Base-by-base conservation (phyloP, 1,140 invertebrate genomes). In the Habropoda laboriosa region DNA sequence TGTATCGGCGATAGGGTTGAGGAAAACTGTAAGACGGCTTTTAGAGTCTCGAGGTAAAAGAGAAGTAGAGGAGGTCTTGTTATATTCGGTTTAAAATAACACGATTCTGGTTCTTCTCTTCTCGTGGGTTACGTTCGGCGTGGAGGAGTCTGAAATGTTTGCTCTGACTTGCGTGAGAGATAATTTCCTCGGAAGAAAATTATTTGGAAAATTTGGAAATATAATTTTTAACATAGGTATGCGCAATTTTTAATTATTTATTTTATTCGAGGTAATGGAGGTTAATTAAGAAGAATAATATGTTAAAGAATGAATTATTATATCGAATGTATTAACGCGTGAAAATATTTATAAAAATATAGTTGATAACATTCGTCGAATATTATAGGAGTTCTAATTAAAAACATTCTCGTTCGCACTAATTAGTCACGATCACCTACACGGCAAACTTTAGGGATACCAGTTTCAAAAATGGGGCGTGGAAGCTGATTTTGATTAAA, bases 401-500 rank as follows among this genome's bases (percentile, higher is more conserved):
- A 13, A 68, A n/a, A 24, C 16, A n/a, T 0, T n/a, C 38, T 24
- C 7, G 32, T 21, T 27, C 3, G 12, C 5, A 8, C 12, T 47
- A 53, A 53, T 38, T 38, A 61, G 60, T 40, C n/a, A 16, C 60
- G 58, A 8, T 30, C 55, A 45, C 10, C 42, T 0, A 13, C 18
- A 32, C 13, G n/a, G n/a, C 13, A n/a, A 10, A 40, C 51, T 53
- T 18, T 8, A 35, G 5, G 18, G 24, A 13, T 71, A 57, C 30
- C 49, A 70, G 51, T 42, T 71, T 57, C 49, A 12, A 58, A 42
- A 57, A 13, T 27, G 8, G 13, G 51, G 16, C 40, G 24, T n/a
- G 68, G 32, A 57, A 42, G 49, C 35, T 8, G 27, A 2, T 42
- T 72, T 72, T 72, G 51, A 45, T 72, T 71, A 71, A 71, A 71